Percentiles rank a stretch among this genome's conserved stretches.
These are phyloP conservation scores for Lamellibrachia luymesi DNA, from an alignment of 1,140 invertebrate species.

Conservation along the genomic window DNA sequence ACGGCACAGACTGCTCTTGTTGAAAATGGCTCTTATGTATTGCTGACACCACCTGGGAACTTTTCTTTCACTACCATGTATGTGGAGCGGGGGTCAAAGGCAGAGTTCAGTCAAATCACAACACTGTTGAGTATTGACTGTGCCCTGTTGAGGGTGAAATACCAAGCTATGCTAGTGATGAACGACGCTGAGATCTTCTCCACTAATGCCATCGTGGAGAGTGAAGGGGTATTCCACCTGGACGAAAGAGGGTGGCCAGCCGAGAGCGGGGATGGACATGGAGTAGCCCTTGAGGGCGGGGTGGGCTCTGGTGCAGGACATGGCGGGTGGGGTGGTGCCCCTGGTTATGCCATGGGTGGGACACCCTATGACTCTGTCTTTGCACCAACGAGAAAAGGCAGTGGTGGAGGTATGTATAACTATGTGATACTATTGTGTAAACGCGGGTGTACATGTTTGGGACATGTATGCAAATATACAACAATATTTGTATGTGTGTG, in stretches of 20 bases:
- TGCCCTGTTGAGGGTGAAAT: slow-evolving; percentile 39
- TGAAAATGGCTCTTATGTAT: slow-evolving; percentile 38
- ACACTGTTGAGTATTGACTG: slow-evolving; percentile 33
- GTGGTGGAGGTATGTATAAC: slow-evolving; percentile 35
- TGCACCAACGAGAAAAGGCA: slow-evolving; percentile 35
- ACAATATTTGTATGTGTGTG: too few species aligned
- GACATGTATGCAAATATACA: too few species aligned
- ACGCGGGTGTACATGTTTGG: too few species aligned
- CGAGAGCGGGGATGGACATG: slow-evolving; percentile 36
- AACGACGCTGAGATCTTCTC: slow-evolving; percentile 38
- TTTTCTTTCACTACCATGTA: slow-evolving; percentile 37
- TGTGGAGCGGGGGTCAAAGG: slow-evolving; percentile 35
- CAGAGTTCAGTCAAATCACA: slow-evolving; percentile 39
- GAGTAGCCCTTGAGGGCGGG: slow-evolving; percentile 30
- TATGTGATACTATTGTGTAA: too few species aligned
- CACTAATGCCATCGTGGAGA: slow-evolving; percentile 40
- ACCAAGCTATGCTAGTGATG: slow-evolving; percentile 39
- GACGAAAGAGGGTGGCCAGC: slow-evolving; percentile 33
- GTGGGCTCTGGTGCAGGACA: slow-evolving; percentile 42
- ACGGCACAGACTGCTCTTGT: slow-evolving; percentile 42
- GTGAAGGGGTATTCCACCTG: slow-evolving; percentile 40
- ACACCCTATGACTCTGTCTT: slow-evolving; percentile 40
- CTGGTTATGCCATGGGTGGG: slow-evolving; percentile 41
- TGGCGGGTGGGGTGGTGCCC: slow-evolving; percentile 44
- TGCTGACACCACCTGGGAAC: slow-evolving; percentile 40